Evolutionary conservation across 1,140 invertebrate genomes (phyloP).

Genomic region (Tribolium castaneum): DNA sequence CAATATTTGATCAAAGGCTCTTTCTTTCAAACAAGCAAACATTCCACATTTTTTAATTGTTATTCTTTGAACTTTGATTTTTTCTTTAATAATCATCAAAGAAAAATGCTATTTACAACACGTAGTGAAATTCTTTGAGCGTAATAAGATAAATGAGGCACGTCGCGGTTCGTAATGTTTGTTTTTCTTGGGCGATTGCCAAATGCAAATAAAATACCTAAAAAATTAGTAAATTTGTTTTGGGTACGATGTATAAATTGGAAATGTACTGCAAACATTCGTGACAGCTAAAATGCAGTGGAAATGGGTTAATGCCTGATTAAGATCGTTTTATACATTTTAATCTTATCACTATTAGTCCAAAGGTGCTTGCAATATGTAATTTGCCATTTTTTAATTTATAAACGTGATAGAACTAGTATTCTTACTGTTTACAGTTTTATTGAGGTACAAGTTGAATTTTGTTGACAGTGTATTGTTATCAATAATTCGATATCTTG

Average conservation of each 20-base stretch:
- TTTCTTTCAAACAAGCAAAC: background rate
- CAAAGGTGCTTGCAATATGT: too few species aligned
- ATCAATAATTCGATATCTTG: too few species aligned
- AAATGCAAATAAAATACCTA: background rate
- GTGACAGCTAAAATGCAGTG: too few species aligned
- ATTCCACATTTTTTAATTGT: background rate
- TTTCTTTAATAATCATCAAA: background rate
- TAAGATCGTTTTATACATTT: too few species aligned
- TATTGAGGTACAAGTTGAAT: too few species aligned
- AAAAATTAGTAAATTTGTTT: background rate
- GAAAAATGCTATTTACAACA: constrained; percentile 19
- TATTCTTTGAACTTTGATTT: constrained; percentile 22
- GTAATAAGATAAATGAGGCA: background rate
- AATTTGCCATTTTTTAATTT: too few species aligned
- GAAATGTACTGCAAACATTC: too few species aligned
- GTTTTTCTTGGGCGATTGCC: background rate
- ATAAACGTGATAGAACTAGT: too few species aligned
- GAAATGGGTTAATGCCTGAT: too few species aligned
- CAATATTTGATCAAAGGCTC: background rate
- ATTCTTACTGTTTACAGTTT: too few species aligned
- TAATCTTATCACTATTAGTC: too few species aligned
- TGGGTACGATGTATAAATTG: background rate
- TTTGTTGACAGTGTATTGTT: too few species aligned
- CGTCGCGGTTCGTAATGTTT: background rate
- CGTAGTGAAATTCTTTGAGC: constrained; percentile 4